Evolutionary conservation across 2,113 vertebrate genomes (phyloP).

Genomic region (Sebastes fasciatus): DNA sequence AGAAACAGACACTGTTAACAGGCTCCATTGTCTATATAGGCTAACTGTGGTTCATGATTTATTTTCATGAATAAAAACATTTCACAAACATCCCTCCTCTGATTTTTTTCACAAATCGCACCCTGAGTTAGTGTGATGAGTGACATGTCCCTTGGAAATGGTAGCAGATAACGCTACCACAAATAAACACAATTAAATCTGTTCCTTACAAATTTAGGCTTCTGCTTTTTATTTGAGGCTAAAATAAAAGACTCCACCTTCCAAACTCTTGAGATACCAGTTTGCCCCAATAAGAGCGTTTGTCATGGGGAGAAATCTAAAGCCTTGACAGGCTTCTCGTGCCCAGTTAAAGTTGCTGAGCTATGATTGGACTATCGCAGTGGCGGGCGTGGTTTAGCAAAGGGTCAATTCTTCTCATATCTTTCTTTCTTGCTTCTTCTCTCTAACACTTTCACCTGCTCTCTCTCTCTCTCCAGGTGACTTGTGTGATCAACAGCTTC

Average conservation of each 20-base stretch:
- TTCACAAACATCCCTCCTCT: too few species aligned
- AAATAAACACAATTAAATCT: too few species aligned
- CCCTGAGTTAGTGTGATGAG: too few species aligned
- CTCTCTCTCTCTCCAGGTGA: constrained; percentile 72
- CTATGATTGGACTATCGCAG: neutral
- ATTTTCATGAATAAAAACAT: too few species aligned
- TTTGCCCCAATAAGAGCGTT: neutral
- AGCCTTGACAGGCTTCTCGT: neutral
- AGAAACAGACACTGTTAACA: too few species aligned
- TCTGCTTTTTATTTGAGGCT: neutral
- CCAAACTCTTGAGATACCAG: neutral
- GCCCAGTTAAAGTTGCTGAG: neutral
- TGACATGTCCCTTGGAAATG: too few species aligned
- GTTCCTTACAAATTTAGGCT: neutral
- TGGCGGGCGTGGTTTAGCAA: neutral
- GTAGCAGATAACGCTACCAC: too few species aligned
- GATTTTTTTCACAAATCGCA: too few species aligned
- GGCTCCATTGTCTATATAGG: too few species aligned
- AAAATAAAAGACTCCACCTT: too few species aligned
- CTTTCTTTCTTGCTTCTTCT: neutral
- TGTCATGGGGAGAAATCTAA: neutral
- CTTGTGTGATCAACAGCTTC: constrained; percentile 86
- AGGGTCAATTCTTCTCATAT: neutral
- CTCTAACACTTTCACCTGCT: neutral
- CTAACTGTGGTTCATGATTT: too few species aligned